Percentiles rank a stretch among this genome's conserved stretches.
Conservation (phyloP, 2,888 invertebrate species). For the Microplitis deprimator region DNA sequence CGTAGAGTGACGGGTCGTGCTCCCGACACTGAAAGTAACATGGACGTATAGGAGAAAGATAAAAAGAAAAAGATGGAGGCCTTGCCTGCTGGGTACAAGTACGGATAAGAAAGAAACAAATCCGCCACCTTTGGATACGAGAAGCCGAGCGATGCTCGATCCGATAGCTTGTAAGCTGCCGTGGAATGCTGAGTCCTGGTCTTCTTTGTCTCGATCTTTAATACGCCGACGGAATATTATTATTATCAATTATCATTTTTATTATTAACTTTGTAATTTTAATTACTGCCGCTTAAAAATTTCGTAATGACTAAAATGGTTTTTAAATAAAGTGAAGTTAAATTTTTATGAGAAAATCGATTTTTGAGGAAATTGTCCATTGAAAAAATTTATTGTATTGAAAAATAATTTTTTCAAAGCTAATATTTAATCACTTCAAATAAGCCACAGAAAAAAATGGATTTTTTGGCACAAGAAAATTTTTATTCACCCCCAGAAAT, state of each 20-base stretch:
- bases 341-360: too few relatives aligned
- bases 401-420: too few relatives aligned
- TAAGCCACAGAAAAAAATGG: too few relatives aligned
- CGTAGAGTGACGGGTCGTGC: neutral
- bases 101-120: constrained; percentile 64
- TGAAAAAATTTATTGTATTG: too few relatives aligned
- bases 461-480: too few relatives aligned
- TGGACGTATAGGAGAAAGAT: neutral
- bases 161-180: constrained; percentile 66
- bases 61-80: neutral
- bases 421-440: too few relatives aligned
- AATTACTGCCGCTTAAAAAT: neutral
- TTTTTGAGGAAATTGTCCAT: too few relatives aligned
- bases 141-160: constrained; percentile 56
- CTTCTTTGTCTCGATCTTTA: constrained; percentile 45
- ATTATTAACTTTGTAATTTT: neutral
- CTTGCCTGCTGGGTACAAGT: neutral
- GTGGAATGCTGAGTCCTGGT: constrained; percentile 64
- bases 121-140: constrained; percentile 63
- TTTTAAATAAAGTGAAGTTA: neutral
- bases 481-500: too few relatives aligned
- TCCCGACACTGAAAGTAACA: neutral
- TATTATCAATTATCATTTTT: neutral
- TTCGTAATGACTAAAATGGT: neutral
- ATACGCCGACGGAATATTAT: constrained; percentile 17